These are phyloP conservation scores for Anagrus nilaparvatae DNA, from an alignment of 1,140 invertebrate species.

Conservation along the genomic window DNA sequence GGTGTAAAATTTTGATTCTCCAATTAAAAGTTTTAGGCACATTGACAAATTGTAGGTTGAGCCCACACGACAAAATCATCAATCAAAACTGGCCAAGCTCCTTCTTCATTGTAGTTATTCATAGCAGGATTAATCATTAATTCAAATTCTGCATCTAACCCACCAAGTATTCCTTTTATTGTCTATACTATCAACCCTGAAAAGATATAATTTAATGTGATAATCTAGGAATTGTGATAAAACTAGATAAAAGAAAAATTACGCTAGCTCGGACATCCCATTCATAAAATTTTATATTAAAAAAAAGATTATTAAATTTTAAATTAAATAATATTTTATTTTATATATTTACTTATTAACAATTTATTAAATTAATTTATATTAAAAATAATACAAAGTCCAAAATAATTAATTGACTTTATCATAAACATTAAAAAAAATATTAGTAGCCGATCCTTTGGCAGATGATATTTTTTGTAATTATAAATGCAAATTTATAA, in stretches of 20 bases:
- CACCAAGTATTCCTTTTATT: slow-evolving; percentile 79
- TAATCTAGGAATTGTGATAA: too few species aligned
- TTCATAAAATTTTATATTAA: slow-evolving; percentile 88
- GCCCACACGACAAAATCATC: slow-evolving; percentile 99
- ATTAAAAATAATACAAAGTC: slow-evolving; percentile 97
- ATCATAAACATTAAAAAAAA: slow-evolving; percentile 85
- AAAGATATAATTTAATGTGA: slow-evolving; percentile 28
- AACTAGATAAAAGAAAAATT: slow-evolving; percentile 22
- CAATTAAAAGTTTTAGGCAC: slow-evolving; percentile 32
- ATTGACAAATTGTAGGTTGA: slow-evolving; percentile 38
- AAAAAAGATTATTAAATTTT: slow-evolving; percentile 92
- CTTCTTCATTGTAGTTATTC: slow-evolving; percentile 97
- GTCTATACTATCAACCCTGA: slow-evolving; percentile 79
- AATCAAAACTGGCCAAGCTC: slow-evolving; percentile 96
- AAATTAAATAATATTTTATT: slow-evolving; percentile 98
- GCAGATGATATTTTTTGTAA: slow-evolving; percentile 93
- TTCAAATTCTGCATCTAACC: slow-evolving; percentile 85
- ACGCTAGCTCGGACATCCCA: slow-evolving; percentile 87
- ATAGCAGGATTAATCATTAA: slow-evolving; percentile 90
- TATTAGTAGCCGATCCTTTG: slow-evolving; percentile 86
- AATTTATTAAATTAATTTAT: slow-evolving; percentile 90
- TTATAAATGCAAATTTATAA: slow-evolving; percentile 71
- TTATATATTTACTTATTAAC: slow-evolving; percentile 93
- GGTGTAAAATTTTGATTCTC: slow-evolving; percentile 11
- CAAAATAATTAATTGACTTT: slow-evolving; percentile 84